These are phyloP conservation scores for Phocoena sinus DNA, from an alignment of 2,113 vertebrate genomes.

Conservation along the genomic window DNA sequence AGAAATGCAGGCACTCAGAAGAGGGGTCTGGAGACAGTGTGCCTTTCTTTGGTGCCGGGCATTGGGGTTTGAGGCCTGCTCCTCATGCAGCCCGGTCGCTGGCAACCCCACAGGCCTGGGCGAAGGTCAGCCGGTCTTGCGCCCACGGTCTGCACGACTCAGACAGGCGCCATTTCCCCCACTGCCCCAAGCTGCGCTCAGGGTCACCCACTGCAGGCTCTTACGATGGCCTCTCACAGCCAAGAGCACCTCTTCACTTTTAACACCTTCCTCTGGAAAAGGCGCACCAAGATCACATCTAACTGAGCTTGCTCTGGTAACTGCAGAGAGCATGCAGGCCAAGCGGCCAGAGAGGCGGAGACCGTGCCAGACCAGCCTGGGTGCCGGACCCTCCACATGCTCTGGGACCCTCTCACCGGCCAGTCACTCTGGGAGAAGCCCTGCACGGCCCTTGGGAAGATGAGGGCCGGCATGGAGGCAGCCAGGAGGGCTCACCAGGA, in stretches of 20 bases:
- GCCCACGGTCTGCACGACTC: neutral
- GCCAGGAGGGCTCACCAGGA: neutral
- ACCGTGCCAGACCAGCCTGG: neutral
- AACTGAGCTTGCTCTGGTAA: neutral
- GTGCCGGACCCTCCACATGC: neutral
- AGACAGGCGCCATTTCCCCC: neutral
- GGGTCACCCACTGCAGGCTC: neutral
- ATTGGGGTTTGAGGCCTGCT: neutral
- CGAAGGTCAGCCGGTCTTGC: no score
- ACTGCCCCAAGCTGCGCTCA: neutral
- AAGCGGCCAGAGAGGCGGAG: neutral
- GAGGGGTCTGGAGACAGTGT: neutral
- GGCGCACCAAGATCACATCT: no score
- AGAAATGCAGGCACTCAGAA: neutral
- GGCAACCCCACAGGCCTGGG: neutral
- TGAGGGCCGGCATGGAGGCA: neutral
- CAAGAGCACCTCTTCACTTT: neutral
- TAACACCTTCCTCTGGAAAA: neutral
- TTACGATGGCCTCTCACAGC: neutral
- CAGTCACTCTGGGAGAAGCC: neutral
- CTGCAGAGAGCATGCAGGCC: neutral
- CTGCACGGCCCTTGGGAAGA: neutral
- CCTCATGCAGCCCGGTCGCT: fast-evolving
- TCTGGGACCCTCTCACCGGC: neutral
- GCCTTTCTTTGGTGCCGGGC: neutral